Evolutionary conservation across 2,888 invertebrate species (phyloP), one percentile per base, ranked within the genome.

Genomic region (Caenorhabditis doughertyi): DNA sequence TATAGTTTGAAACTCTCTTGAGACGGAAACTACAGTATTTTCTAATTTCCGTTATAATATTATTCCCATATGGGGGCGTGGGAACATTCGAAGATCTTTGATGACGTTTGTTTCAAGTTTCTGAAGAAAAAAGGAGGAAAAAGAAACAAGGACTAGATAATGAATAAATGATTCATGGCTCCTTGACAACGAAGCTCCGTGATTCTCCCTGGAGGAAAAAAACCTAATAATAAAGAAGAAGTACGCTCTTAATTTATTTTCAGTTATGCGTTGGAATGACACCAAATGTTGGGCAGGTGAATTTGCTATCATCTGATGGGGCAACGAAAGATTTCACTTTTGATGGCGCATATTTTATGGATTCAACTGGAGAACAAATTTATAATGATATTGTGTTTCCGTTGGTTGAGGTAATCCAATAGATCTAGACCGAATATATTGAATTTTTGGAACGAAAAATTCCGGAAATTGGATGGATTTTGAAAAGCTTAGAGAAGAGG

Each of bases 361-460:
- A 95, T 73, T 95, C 95, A 0, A 94, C 94, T n/a, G 96, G 96
- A 0, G 96, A 96, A 92, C 94, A 94, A 53, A 95, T 96, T 44
- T 96, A 96, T 94, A 95, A 95, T 91, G 96, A 96, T 90, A 96
- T 96, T 81, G 95, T 95, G 80, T 96, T 95, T 91, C 94, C 95
- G 0, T 92, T 96, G 39, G 95, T 96, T 44, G 96, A 96, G 94
- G 95, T 95, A 92, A n/a, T n/a, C n/a, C n/a, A 55, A 53, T 0
- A 16, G 21, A 35, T 44, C 27, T 9, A 47, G 18, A 47, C n/a
- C 9, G 23, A 29, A 5, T 11, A 32, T 25, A 32, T 21, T 25
- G 32, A 32, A 55, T 23, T 39, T 16, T 16, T 27, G 53, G 53
- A 53, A 53, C 13, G 39, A 35, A 18, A 35, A 21, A 11, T 23